Base-by-base conservation (phyloP, 2,888 invertebrate genomes). In the Lasioglossum zephyrum region DNA sequence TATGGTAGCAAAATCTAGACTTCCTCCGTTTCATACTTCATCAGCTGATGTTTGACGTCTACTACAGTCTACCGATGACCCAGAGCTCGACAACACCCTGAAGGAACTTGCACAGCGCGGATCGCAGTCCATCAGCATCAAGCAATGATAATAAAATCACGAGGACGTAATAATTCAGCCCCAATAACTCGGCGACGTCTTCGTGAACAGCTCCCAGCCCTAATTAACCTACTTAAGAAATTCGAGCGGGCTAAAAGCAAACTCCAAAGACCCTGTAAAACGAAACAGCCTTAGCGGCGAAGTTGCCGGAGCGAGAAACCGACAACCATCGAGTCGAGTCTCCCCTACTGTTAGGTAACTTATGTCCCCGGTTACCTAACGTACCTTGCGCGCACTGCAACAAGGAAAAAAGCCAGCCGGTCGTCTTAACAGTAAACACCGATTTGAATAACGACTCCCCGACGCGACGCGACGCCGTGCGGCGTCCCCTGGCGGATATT, bases 361-460 rank as follows among this genome's bases (percentile, higher is more conserved):
- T 60, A 60, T 26, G 60, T 60, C 60, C 4, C n/a, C 60, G 60
- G 60, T 60, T 60, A 60, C 60, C 60, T 60, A 60, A 60, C 60
- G 60, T 60, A 13, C 53, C 26, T 60, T 13, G 60, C 60, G 60
- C 60, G 26, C n/a, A 26, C 60, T 26, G 60, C n/a, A 53, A 53
- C 53, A 26, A 26, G 26, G 63, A 66, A 66, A 66, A 66, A 66
- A 26, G 53, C 22, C 53, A 53, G 53, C 53, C 63, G 31, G 26
- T 66, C 63, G 31, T 66, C 63, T 26, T 72, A 72, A 44, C 72
- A 26, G 63, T 36, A 47, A 36, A 47, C 36, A 66, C 31, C 26
- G 22, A 53, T 53, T 53, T 53, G 53, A 53, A 53, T 53, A 53
- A 53, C 53, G 53, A 53, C 53, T 53, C 53, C 53, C 53, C 53